Evolutionary conservation across 2,113 vertebrate species (phyloP), one percentile per base, ranked within the genome.

Genomic region (Salvelinus sp.): DNA sequence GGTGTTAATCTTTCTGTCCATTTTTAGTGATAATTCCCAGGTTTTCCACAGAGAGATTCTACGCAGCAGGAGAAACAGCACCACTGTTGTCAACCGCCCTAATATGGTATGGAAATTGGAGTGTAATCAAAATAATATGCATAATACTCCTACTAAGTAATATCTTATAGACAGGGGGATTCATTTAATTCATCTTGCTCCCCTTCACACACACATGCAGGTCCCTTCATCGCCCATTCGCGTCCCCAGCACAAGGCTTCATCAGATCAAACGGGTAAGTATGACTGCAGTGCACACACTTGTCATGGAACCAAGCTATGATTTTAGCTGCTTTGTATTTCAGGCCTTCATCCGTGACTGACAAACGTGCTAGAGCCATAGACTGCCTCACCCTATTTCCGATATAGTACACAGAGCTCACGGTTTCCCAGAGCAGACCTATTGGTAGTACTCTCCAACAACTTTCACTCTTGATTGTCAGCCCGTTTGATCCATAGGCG

Each of bases 261-360:
- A 97, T 88, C 96, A 97, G 86, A 97, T 98, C 72, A 98, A 98
- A 87, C 95, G 96, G 91, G 95, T 97, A 92, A 86, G 82, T 72
- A 72, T 13, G 5, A 72, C 54, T 73, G 75, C 57, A 67, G 6
- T 6, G 38, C 14, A 20, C 3, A 25, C 20, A 30, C 20, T 33
- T 20, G 4, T n/a, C 44, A 28, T 38, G 68, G 18, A n/a, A 33
- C 65, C 7, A 28, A 30, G 65, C 27, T 16, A 16, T 25, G 2
- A 27, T 66, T 13, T 66, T 14, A 66, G 23, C 22, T 14, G 14
- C 22, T 22, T 10, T 47, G 88, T 82, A 85, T 85, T 82, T 82
- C 73, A 83, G 85, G 83, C 69, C 78, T 79, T 82, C 12, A 72
- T 57, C 70, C 81, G 75, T 86, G 80, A 75, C 28, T 77, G 7